phyloP scores from a whole-genome alignment of 2,888 invertebrate genomes.

The Bellardia bayeri region DNA sequence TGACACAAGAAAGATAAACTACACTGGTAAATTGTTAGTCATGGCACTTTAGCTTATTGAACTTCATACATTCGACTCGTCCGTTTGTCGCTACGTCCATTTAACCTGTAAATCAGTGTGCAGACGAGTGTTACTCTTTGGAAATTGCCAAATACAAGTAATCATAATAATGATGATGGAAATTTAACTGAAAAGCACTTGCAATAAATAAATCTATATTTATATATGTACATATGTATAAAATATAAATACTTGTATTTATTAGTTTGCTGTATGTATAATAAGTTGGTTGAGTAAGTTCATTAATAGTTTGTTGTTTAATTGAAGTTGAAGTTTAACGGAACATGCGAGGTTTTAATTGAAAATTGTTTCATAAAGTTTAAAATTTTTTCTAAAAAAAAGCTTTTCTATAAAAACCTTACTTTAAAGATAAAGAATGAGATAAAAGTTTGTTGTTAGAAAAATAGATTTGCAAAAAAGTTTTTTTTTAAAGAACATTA shows the following conservation, averaged over 20 bases:
- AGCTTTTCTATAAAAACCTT: not conserved
- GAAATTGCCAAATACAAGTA: not conserved
- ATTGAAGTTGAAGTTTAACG: not conserved
- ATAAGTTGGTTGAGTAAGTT: not conserved
- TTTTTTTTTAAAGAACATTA: no score
- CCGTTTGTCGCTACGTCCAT: not conserved
- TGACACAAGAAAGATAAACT: constrained; percentile 23
- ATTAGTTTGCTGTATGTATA: not conserved
- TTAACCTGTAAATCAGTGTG: not conserved
- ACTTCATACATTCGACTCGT: constrained; percentile 26
- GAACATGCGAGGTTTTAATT: not conserved
- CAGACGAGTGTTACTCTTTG: not conserved
- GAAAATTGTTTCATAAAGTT: not conserved
- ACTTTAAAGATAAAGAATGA: no score
- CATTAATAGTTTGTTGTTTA: not conserved
- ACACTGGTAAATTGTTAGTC: constrained; percentile 16
- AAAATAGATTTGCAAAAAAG: no score
- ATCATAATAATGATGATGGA: not conserved
- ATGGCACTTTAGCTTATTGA: constrained; percentile 51
- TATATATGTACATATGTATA: no score
- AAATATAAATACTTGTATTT: not conserved
- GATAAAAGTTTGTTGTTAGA: no score
- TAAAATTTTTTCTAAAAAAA: no score
- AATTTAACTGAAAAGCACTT: constrained; percentile 21
- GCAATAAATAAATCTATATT: not conserved